Conservation (phyloP, 2,113 vertebrate genomes). For the Acanthisitta chloris region DNA sequence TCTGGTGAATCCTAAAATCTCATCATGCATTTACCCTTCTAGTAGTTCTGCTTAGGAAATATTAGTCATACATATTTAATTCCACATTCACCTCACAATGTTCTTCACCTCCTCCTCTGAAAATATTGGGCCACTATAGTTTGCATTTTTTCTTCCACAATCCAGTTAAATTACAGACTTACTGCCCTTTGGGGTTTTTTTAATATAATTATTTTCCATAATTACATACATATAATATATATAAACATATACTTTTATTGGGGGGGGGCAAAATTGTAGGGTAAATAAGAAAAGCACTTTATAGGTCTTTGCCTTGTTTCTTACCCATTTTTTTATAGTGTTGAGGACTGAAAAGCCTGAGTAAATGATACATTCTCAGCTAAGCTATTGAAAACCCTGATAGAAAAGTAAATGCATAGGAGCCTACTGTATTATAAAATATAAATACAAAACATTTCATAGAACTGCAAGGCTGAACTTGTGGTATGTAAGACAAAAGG, state of each 20-base stretch:
- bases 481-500: not conserved
- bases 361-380: not conserved
- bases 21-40: not conserved
- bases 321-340: not conserved
- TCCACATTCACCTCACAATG: not conserved
- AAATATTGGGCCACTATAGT: not conserved
- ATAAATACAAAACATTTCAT: not conserved
- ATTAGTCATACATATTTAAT: not conserved
- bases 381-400: not conserved
- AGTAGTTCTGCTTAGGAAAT: not conserved
- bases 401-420: not conserved
- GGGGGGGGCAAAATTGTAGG: not conserved
- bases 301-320: not conserved
- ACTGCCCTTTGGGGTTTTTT: not conserved
- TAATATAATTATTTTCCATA: not conserved
- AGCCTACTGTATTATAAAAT: not conserved
- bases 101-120: not conserved
- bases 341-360: not conserved
- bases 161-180: conserved; percentile 11
- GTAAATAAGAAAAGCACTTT: not conserved
- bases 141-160: not conserved
- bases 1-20: not conserved
- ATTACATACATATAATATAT: not conserved
- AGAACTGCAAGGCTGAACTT: not conserved
- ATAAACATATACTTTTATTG: not conserved